Base-by-base conservation (phyloP, 2,888 invertebrate genomes). In the Phortica magna region DNA sequence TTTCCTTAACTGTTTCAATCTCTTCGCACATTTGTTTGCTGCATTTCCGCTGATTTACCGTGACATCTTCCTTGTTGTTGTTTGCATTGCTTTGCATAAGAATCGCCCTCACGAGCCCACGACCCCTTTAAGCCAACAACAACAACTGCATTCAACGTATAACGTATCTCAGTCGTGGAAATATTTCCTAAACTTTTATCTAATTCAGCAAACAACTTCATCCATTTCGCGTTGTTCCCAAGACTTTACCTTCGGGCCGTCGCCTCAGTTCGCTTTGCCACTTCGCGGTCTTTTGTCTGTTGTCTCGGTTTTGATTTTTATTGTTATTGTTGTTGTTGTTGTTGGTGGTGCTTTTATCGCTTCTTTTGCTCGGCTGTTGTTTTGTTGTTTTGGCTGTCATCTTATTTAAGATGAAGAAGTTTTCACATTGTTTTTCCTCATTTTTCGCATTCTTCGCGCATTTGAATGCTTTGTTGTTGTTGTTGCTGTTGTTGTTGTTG, bases 101-200 rank as follows among this genome's bases (percentile, higher is more conserved):
- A 22, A 53, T 31, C 41, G 10, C 17, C 43, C 39, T 22, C 17
- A 7, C 61, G 2, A 9, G 4, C 10, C 53, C 61, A 7, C 17
- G 39, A 10, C 19, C 41, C 12, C 48, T 14, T 9, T 19, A 72
- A 12, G 64, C 77, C 65, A 14, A 22, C 31, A 7, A 6, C 65
- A 68, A 43, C 14, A 68, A 43, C n/a, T n/a, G 43, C 39, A 65
- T 3, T 48, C 74, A 73, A 53, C 73, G 31, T n/a, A 12, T 7
- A 39, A 41, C 39, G 39, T 82, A 81, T 74, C 81, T 82, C 82
- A 82, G 81, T 85, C 87, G 87, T 83, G 31, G 70, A 82, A 85
- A 83, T 88, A 88, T 85, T 85, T 85, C 82, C 84, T 80, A 82
- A 88, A 88, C 82, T 87, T 87, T 88, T 88, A 87, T 88, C 87